phyloP scores from a whole-genome alignment of 2,888 invertebrate genomes.

The Mesorhabditis belari region DNA sequence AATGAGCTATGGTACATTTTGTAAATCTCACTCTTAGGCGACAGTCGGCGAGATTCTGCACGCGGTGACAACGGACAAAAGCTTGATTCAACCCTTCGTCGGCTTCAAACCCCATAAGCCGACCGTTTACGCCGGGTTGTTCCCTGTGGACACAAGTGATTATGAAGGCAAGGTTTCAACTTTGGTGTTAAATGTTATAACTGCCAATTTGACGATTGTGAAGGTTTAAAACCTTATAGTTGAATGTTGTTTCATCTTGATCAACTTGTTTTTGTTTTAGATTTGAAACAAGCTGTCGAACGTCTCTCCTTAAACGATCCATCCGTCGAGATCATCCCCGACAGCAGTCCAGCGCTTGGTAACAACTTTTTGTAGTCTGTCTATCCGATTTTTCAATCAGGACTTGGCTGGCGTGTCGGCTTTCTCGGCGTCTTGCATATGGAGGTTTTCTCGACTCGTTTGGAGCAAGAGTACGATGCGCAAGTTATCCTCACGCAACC shows the following conservation, averaged over 20 bases:
- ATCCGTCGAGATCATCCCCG: slow-evolving; percentile 73
- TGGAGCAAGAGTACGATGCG: slow-evolving; percentile 59
- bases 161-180: slow-evolving; percentile 57
- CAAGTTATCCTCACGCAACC: slow-evolving; percentile 59
- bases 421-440: slow-evolving; percentile 58
- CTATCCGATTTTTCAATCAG: background rate
- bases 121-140: slow-evolving; percentile 79
- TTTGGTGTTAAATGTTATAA: slow-evolving; percentile 55
- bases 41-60: slow-evolving; percentile 47
- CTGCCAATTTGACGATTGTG: background rate
- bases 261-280: background rate
- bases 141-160: slow-evolving; percentile 70
- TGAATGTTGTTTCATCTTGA: background rate
- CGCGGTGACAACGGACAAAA: slow-evolving; percentile 61
- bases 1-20: background rate
- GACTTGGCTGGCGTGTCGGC: slow-evolving; percentile 25
- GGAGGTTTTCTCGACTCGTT: slow-evolving; percentile 59
- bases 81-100: slow-evolving; percentile 61
- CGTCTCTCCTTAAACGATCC: slow-evolving; percentile 88
- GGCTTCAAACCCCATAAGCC: slow-evolving; percentile 68
- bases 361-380: background rate
- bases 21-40: slow-evolving; percentile 17
- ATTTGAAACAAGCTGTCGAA: slow-evolving; percentile 68
- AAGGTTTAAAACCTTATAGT: background rate
- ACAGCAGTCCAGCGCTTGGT: slow-evolving; percentile 60